Percentiles rank a stretch among this genome's conserved stretches.
These are phyloP conservation scores for Cladopsammia gracilis DNA, from an alignment of 64 coral and sea anemone genomes.

Conservation along the genomic window DNA sequence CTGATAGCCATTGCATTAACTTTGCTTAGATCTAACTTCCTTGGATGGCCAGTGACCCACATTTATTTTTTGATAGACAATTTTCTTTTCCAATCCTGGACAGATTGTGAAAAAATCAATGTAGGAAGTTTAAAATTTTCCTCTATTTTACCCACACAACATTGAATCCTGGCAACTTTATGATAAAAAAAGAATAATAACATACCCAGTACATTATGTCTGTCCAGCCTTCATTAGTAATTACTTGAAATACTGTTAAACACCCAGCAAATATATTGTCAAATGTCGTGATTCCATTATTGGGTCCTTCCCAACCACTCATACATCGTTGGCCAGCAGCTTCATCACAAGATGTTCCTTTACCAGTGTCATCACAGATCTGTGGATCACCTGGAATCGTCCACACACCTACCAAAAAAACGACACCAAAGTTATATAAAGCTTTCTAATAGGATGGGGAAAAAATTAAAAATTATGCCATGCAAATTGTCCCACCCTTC, in stretches of 20 bases:
- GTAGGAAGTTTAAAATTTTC: neutral
- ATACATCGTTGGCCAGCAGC: neutral
- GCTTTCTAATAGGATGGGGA: too few relatives aligned
- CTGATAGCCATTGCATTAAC: too few relatives aligned
- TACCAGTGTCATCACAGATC: slow-evolving; percentile 60
- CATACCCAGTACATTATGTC: slow-evolving; percentile 99
- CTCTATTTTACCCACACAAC: neutral
- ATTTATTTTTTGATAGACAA: too few relatives aligned
- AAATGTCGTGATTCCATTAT: slow-evolving; percentile 95
- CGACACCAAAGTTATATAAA: neutral
- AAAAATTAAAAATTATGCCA: too few relatives aligned
- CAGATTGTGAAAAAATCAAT: too few relatives aligned
- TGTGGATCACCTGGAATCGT: slow-evolving; percentile 7
- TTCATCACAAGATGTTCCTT: slow-evolving; percentile 28
- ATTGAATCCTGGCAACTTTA: too few relatives aligned
- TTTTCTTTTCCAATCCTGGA: too few relatives aligned
- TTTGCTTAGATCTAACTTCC: too few relatives aligned
- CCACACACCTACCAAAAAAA: neutral
- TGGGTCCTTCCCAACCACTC: slow-evolving; percentile 74
- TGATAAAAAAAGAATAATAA: neutral
- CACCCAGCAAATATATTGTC: slow-evolving; percentile 95
- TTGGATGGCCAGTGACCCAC: too few relatives aligned
- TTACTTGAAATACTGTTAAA: slow-evolving; percentile 99
- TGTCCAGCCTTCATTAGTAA: slow-evolving; percentile 99
- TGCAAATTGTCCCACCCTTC: too few relatives aligned